Evolutionary conservation across 2,113 vertebrate genomes (phyloP), one percentile per base, ranked within the genome.

Genomic region (Passerina amoena): DNA sequence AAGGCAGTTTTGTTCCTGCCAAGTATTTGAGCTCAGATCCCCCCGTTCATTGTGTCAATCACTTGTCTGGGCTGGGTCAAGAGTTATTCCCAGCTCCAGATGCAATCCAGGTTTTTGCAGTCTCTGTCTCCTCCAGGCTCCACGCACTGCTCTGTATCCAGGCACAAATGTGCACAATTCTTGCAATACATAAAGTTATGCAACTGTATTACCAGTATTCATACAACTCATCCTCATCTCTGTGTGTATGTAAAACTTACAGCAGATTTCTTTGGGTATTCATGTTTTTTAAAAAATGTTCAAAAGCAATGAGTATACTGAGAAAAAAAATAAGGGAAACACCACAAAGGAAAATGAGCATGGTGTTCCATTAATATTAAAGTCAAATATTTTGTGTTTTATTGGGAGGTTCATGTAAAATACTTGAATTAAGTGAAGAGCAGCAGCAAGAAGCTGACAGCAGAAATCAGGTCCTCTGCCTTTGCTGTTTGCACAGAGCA

Each of bases 41-140:
- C 85, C 86, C 82, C 22, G 89, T 79, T 97, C 95, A 80, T 94
- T 92, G 85, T 97, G 97, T 96, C 97, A 97, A 97, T 98, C 97
- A 98, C 94, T 92, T 79, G 75, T 83, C 95, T 96, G 79, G 79
- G 95, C 94, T 86, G 95, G 97, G 97, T 98, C 98, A 98, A 90
- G 96, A 97, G 95, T 97, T 98, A 97, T 88, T 97, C 77, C 47
- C 90, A 96, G 95, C 94, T 94, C 89, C 92, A 97, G 94, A 97
- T 94, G 95, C 92, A 96, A 97, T 96, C 93, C 7, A 84, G 91
- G 70, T 92, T 96, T 82, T 91, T 76, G 85, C 96, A 97, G 97
- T 27, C 95, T 42, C 61, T 93, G 92, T 45, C 56, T 7, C 64
- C 92, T 45, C 61, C 64, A 14, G 17, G 30, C 37, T 72, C 40